Percentiles rank a stretch among this genome's conserved stretches.
phyloP scores from a whole-genome alignment of 2,797 vertebrate genomes.

The Scolopax bukidnonensis region DNA sequence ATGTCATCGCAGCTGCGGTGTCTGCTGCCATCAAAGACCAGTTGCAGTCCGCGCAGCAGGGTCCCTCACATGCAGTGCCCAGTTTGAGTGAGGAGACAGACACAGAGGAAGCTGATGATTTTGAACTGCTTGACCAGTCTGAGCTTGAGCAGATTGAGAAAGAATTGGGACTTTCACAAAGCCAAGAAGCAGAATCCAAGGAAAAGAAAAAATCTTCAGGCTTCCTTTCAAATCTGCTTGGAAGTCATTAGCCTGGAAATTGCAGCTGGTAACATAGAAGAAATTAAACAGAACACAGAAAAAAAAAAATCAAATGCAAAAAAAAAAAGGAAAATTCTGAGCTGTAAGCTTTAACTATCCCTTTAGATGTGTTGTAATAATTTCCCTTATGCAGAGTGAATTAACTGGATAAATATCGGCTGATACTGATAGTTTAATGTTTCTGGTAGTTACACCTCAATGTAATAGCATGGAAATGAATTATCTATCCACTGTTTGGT shows the following conservation, averaged over 20 bases:
- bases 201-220: conserved; percentile 82
- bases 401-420: conserved; percentile 74
- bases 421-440: conserved; percentile 74
- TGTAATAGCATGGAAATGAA: conserved; percentile 81
- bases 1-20: conserved; percentile 87
- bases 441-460: conserved; percentile 76
- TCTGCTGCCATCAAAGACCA: conserved; percentile 91
- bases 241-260: conserved; percentile 84
- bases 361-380: conserved; percentile 76
- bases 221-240: conserved; percentile 93
- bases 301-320: conserved; percentile 62
- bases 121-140: conserved; percentile 97
- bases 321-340: conserved; percentile 58
- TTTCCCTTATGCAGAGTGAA: conserved; percentile 73
- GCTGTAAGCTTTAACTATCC: conserved; percentile 80
- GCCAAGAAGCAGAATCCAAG: conserved; percentile 71
- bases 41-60: conserved; percentile 76
- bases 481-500: conserved; percentile 66
- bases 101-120: conserved; percentile 93
- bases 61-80: conserved; percentile 62
- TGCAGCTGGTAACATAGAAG: conserved; percentile 33
- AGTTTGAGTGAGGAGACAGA: conserved; percentile 88
- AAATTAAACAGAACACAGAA: conserved; percentile 63
- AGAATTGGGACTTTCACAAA: conserved; percentile 85
- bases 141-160: conserved; percentile 95